Percentiles rank a stretch among this genome's conserved stretches.
These are phyloP conservation scores for Suncus etruscus DNA, from an alignment of 2,113 vertebrate genomes.

Conservation along the genomic window DNA sequence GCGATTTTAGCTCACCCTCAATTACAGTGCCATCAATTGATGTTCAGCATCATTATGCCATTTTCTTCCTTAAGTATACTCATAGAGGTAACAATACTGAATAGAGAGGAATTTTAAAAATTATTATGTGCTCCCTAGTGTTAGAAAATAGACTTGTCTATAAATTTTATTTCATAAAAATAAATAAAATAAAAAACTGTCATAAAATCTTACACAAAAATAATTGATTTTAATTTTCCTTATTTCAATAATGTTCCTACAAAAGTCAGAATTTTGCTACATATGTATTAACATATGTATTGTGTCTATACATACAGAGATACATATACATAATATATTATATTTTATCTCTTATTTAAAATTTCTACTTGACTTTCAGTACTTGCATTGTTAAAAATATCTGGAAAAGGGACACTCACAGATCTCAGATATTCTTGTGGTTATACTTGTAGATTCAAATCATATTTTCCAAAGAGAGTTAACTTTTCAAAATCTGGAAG, in stretches of 20 bases:
- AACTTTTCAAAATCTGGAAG: neutral
- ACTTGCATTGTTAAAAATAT: neutral
- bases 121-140: constrained; percentile 57
- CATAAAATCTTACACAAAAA: constrained; percentile 45
- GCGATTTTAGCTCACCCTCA: constrained; percentile 84
- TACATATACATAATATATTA: neutral
- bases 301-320: neutral
- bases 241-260: neutral
- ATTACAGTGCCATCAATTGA: constrained; percentile 78
- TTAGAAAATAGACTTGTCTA: constrained; percentile 55
- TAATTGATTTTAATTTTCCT: constrained; percentile 1
- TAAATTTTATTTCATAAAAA: constrained; percentile 24
- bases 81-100: constrained; percentile 69
- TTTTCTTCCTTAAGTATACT: constrained; percentile 83
- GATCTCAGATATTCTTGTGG: neutral
- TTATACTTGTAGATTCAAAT: neutral
- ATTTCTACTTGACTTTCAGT: neutral
- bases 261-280: neutral
- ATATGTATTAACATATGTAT: neutral
- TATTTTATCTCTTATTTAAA: neutral
- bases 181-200: constrained; percentile 46
- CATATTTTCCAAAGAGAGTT: neutral
- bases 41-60: constrained; percentile 77
- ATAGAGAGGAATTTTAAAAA: constrained; percentile 63
- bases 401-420: neutral